Base-by-base conservation (phyloP, 2,797 vertebrate genomes). In the Notolabrus celidotus region DNA sequence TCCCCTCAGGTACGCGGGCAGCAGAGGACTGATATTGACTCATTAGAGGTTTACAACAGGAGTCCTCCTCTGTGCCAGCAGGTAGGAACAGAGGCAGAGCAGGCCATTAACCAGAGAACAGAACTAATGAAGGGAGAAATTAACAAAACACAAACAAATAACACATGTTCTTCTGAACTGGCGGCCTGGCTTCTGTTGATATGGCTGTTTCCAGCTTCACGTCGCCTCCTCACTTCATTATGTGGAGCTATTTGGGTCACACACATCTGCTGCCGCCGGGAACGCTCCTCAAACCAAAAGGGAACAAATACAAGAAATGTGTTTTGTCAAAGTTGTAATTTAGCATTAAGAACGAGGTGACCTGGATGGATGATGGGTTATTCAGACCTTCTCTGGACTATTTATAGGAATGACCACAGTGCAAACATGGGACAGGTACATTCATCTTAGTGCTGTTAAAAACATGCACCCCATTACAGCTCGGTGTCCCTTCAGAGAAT, bases 111-210 rank as follows among this genome's bases (percentile, higher is more conserved):
- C 62, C 71, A 79, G 72, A 82, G 85, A 88, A 86, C 77, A 82
- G 74, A 88, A 71, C 83, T 92, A 91, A 92, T 90, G 90, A 91
- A 86, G 79, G 85, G 80, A 58, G 65, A 88, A 87, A 92, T 92
- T 86, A 93, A 87, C 78, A 90, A 85, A 86, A 78, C 79, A 77
- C 81, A 87, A 82, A 85, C 77, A 88, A 84, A 86, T 61, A 78
- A 51, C 61, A 79, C 54, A 38, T 67, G 43, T 77, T 57, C 80
- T 77, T 71, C 54, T 74, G 56, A 69, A 71, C 77, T 67, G 59
- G 23, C 31, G 64, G 67, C 19, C 69, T 79, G 50, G 23, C 39
- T 36, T 65, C 41, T 67, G 68, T 68, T 82, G 74, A 79, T 76
- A 19, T 60, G 67, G 52, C 29, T 46, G 46, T 72, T 57, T 42